Percentiles rank a stretch among this genome's conserved stretches.
phyloP scores from a whole-genome alignment of 2,888 invertebrate species.

The Drosophila mercatorum region DNA sequence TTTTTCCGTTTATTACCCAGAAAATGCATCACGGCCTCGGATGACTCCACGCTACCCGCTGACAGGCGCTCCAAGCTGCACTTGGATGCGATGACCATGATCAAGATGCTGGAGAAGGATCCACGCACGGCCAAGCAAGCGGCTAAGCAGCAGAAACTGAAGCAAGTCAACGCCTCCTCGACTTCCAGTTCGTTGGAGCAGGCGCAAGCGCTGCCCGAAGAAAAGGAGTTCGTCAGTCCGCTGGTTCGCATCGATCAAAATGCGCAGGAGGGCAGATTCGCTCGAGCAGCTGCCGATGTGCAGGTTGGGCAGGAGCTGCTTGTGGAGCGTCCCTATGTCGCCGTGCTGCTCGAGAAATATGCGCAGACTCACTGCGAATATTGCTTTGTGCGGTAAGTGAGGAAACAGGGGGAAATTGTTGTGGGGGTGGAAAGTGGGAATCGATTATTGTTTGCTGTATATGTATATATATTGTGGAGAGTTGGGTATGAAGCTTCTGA shows the following conservation, averaged over 20 bases:
- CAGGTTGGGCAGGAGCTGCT: conserved; percentile 90
- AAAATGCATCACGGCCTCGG: conserved; percentile 88
- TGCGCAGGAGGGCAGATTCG: conserved; percentile 89
- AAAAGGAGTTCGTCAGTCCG: conserved; percentile 86
- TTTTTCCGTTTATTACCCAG: conserved; percentile 74
- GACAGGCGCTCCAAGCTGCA: conserved; percentile 88
- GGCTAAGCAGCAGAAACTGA: conserved; percentile 63
- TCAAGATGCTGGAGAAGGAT: conserved; percentile 88
- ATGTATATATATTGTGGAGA: background rate
- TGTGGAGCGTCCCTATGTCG: conserved; percentile 90
- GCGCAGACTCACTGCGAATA: conserved; percentile 89
- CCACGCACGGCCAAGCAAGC: conserved; percentile 84
- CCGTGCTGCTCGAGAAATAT: conserved; percentile 89
- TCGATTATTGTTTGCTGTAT: background rate
- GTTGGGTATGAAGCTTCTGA: background rate
- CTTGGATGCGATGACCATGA: conserved; percentile 89
- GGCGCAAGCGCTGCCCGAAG: conserved; percentile 58
- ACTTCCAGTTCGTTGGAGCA: conserved; percentile 29
- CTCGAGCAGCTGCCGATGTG: conserved; percentile 89
- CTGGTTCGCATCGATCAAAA: conserved; percentile 88
- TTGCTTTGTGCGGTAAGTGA: conserved; percentile 88
- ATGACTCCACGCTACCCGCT: conserved; percentile 87
- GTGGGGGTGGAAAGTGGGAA: background rate
- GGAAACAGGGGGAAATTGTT: background rate
- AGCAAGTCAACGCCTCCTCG: conserved; percentile 11